phyloP scores from a whole-genome alignment of 1,140 invertebrate species.

The Drosophila littoralis region DNA sequence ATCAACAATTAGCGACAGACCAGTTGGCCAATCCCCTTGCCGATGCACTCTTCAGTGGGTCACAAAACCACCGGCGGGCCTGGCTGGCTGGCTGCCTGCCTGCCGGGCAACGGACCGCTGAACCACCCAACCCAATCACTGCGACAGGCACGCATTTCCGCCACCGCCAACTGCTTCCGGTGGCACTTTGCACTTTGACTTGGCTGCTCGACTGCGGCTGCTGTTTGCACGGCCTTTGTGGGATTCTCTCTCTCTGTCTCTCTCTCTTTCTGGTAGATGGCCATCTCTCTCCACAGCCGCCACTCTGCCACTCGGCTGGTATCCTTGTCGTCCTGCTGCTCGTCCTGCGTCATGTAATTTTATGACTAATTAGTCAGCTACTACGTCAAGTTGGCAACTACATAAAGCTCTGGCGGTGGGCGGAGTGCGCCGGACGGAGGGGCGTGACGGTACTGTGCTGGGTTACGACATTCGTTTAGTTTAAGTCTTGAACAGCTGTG shows the following conservation, averaged over 20 bases:
- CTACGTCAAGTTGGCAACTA: constrained; percentile 73
- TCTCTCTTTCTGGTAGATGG: no score
- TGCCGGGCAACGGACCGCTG: background rate
- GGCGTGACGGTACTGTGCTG: background rate
- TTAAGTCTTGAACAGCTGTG: constrained; percentile 56
- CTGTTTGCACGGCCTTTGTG: constrained; percentile 65
- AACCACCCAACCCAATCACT: constrained; percentile 30
- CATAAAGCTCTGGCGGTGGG: constrained; percentile 36
- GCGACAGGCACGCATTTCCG: constrained; percentile 73
- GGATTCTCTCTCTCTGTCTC: background rate
- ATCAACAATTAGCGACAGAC: constrained; percentile 78
- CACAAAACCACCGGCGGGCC: background rate
- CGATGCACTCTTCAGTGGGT: background rate
- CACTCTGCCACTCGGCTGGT: background rate
- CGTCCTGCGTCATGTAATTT: constrained; percentile 67
- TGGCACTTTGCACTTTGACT: constrained; percentile 75
- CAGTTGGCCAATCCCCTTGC: constrained; percentile 38
- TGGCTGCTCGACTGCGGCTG: constrained; percentile 37
- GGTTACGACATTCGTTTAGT: constrained; percentile 59
- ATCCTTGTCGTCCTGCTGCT: constrained; percentile 30
- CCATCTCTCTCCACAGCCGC: no score
- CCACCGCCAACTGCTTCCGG: constrained; percentile 73
- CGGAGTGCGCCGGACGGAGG: background rate
- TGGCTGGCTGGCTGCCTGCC: no score
- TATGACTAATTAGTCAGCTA: constrained; percentile 80